Evolutionary conservation across 2,113 vertebrate genomes (phyloP), one percentile per base, ranked within the genome.

Genomic region (Sigmodon hispidus): DNA sequence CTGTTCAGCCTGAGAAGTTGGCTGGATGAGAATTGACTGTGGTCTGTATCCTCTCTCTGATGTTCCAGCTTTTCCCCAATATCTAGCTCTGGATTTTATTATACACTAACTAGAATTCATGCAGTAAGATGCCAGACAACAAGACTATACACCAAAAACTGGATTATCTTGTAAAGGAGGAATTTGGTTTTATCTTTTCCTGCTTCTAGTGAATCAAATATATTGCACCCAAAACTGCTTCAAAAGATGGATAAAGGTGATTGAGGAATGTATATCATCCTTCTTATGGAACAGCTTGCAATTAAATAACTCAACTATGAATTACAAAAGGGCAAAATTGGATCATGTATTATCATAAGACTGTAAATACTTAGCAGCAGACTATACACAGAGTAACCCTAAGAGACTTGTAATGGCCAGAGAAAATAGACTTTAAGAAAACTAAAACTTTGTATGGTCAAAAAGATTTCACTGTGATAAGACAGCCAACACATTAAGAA

Each of bases 201-300:
- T 91, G 29, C 59, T 94, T 91, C 89, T 91, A 89, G 70, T 80
- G 50, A 34, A 88, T 67, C 10, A 45, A 86, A 43, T 90, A 48
- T 94, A 26, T 94, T 69, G 48, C 1, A 22, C 43, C 34, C 70
- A 61, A 16, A 65, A 75, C 19, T 92, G 4, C 81, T 73, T 59
- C 24, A 69, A 95, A 91, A 88, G 26, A 72, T 92, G 3, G 40
- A 15, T 87, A 59, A 90, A 59, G 48, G 36, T 70, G n/a, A 55
- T 31, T 19, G 85, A 75, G 73, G 8, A 69, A 52, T 76, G 11
- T 85, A 48, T 43, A 69, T 8, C 40, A 80, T 79, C 79, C 69
- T 75, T 92, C 5, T 80, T 92, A 52, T 22, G 70, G 31, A 92
- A 90, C 93, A 84, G 5, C 48, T 61, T 95, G 36, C 36, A 87